Conservation (phyloP, 1,140 invertebrate genomes). For the Sweltsa coloradensis region DNA sequence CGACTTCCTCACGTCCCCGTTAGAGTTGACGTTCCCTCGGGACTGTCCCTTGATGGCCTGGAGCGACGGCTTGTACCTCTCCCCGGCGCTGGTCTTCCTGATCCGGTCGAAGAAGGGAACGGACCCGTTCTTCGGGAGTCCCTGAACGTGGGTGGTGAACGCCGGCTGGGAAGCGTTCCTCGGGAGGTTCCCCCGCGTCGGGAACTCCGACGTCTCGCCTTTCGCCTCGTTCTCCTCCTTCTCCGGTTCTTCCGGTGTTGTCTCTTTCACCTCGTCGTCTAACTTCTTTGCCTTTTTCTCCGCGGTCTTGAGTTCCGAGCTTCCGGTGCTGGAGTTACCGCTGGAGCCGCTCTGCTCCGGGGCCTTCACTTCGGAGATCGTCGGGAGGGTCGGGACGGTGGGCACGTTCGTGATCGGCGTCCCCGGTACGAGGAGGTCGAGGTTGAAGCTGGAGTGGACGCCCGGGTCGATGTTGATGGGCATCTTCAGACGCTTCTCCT, state of each 20-base stretch:
- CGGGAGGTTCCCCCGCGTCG: slow-evolving; percentile 19
- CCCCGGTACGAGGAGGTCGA: slow-evolving; percentile 61
- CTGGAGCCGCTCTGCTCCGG: slow-evolving; percentile 46
- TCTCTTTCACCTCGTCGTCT: slow-evolving; percentile 11
- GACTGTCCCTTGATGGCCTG: slow-evolving; percentile 60
- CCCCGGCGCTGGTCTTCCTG: slow-evolving; percentile 62
- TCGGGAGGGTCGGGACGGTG: slow-evolving; percentile 52
- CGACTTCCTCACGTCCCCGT: slow-evolving; percentile 39
- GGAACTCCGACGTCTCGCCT: slow-evolving; percentile 20
- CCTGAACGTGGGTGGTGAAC: slow-evolving; percentile 55
- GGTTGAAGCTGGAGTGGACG: slow-evolving; percentile 80
- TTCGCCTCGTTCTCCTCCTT: slow-evolving; percentile 15
- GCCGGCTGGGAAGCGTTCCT: slow-evolving; percentile 74
- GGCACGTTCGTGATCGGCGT: slow-evolving; percentile 59
- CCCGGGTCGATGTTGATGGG: slow-evolving; percentile 80
- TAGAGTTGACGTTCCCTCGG: slow-evolving; percentile 44
- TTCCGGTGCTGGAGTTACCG: slow-evolving; percentile 35
- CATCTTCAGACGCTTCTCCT: slow-evolving; percentile 74
- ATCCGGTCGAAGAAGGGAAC: slow-evolving; percentile 78
- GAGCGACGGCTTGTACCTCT: slow-evolving; percentile 63
- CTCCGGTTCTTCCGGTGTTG: slow-evolving; percentile 15
- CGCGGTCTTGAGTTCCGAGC: slow-evolving; percentile 22
- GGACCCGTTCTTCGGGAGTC: slow-evolving; percentile 19
- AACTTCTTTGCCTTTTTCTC: slow-evolving; percentile 15
- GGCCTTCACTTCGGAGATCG: slow-evolving; percentile 68